Base-by-base conservation (phyloP, 2,113 vertebrate genomes). In the Myiopsitta monachus region DNA sequence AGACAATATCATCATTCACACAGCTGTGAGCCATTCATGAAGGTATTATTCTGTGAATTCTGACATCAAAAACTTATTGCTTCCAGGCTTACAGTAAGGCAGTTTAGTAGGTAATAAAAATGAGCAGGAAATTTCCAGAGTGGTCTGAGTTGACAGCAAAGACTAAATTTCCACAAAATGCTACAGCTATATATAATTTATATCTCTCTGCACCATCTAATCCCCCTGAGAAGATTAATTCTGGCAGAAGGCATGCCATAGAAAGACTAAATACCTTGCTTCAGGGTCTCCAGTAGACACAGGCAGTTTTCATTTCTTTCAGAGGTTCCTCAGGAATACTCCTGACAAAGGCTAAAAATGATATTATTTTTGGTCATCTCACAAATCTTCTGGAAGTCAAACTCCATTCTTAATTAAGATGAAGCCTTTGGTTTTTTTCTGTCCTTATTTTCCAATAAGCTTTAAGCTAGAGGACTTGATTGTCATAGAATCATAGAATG, bases 1-100 rank as follows among this genome's bases (percentile, higher is more conserved):
- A 89, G 86, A 95, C 95, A 96, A 96, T 95, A 94, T 96, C 90
- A 95, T 94, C 90, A 93, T 93, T 97, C 94, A 96, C 90, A 94
- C 83, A 96, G 94, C 92, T 95, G 83, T 95, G 92, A 94, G 77
- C 77, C 86, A 96, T 96, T 96, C 96, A 94, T 84, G 90, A 95
- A 94, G 80, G 93, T 94, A 94, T 95, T 94, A 96, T 94, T 90
- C 86, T 18, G 30, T 82, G 94, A 96, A 67, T 94, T 96, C 90
- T 92, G 88, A 94, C 94, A 96, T 96, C 90, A 95, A 96, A 95
- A 93, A 92, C 92, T 96, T 94, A 96, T 92, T 47, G 24, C 92
- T 95, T 96, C 83, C 86, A 96, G 91, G 69, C 95, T 87, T 94
- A 95, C 62, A 84, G 83, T 92, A 94, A 94, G 85, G 88, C 80